Evolutionary conservation across 2,888 invertebrate genomes (phyloP).

Genomic region (Neria commutata): DNA sequence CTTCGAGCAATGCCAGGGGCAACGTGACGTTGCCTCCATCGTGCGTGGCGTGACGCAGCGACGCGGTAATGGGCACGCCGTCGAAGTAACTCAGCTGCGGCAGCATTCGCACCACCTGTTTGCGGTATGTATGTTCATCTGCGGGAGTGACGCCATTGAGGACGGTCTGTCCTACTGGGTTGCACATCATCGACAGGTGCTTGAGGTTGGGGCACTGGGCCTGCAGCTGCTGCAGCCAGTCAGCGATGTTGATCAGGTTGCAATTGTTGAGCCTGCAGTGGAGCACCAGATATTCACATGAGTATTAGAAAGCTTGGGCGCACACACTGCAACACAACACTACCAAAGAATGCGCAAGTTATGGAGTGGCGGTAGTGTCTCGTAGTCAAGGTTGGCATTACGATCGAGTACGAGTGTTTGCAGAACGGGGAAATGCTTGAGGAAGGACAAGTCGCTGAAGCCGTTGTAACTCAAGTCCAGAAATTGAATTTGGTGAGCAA

Average conservation of each 20-base stretch:
- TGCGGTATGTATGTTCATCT: conserved; percentile 62
- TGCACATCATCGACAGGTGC: conserved; percentile 78
- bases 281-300: not conserved
- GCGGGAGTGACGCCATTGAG: conserved; percentile 65
- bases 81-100: conserved; percentile 39
- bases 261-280: conserved; percentile 67
- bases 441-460: conserved; percentile 73
- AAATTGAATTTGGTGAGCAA: conserved; percentile 66
- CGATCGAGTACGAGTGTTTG: conserved; percentile 79
- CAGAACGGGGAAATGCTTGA: conserved; percentile 72
- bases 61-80: conserved; percentile 29
- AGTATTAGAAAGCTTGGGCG: no score
- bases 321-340: no score
- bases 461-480: conserved; percentile 74
- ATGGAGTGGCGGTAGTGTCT: conserved; percentile 71
- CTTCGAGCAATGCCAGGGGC: conserved; percentile 20
- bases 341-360: conserved; percentile 76
- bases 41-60: conserved; percentile 13
- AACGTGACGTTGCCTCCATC: not conserved
- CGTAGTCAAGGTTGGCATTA: conserved; percentile 73
- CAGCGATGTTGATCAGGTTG: conserved; percentile 68
- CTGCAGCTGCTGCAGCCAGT: conserved; percentile 72
- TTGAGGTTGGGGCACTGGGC: conserved; percentile 73
- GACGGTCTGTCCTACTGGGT: conserved; percentile 74
- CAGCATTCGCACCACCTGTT: conserved; percentile 33